Conservation (phyloP, 92 coral and sea anemone genomes). For the Umimayanthus chanpuru region DNA sequence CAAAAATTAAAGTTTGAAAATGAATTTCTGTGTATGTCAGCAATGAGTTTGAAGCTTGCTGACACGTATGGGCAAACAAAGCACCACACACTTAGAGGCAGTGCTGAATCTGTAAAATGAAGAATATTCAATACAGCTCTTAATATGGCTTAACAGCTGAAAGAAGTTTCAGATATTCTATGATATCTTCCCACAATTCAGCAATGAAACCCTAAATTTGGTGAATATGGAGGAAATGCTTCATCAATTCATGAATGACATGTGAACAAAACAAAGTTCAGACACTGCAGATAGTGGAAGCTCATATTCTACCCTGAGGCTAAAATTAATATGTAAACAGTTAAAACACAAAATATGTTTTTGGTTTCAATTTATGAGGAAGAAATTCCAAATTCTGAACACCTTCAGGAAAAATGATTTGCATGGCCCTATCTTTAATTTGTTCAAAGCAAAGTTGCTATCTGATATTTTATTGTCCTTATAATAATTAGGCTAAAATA, state of each 20-base stretch:
- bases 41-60: neutral
- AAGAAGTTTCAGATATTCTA: neutral
- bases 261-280: neutral
- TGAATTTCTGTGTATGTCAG: neutral
- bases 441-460: too few relatives aligned
- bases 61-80: neutral
- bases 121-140: neutral
- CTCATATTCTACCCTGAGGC: too few relatives aligned
- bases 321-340: too few relatives aligned
- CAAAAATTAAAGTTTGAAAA: neutral
- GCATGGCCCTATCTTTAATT: too few relatives aligned
- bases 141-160: slow-evolving; percentile 14
- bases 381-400: too few relatives aligned
- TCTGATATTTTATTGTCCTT: too few relatives aligned
- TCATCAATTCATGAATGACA: slow-evolving; percentile 10
- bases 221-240: neutral
- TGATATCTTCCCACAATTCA: slow-evolving; percentile 16
- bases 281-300: neutral
- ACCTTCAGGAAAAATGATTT: too few relatives aligned
- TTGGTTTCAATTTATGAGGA: too few relatives aligned
- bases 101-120: neutral
- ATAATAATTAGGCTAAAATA: too few relatives aligned
- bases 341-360: too few relatives aligned
- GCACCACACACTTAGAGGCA: neutral
- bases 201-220: slow-evolving; percentile 22